Evolutionary conservation across 2,113 vertebrate species (phyloP), one percentile per base, ranked within the genome.

Genomic region (Reinhardtius hippoglossoides): DNA sequence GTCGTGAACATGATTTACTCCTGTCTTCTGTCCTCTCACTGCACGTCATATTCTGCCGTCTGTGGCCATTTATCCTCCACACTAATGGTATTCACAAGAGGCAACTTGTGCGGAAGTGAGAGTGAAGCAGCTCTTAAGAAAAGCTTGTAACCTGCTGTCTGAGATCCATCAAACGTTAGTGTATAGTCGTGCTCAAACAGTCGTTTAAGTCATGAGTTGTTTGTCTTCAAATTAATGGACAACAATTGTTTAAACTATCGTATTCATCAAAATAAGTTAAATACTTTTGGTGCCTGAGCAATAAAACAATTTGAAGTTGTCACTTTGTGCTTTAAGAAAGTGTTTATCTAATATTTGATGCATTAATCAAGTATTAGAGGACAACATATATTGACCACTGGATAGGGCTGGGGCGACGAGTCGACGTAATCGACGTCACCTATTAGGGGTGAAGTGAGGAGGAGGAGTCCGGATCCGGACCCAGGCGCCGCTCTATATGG

Each of bases 1-100:
- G 70, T 71, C 68, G n/a, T 50, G 60, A 73, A 56, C 44, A 35
- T 78, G 72, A 82, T 78, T 86, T 82, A 66, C 75, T 64, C 62
- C 27, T 12, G 23, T 79, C 60, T 57, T 85, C 82, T 78, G 62
- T 78, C 76, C 73, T 50, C 64, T 59, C 44, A 2, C 67, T 13
- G 24, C 63, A 73, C 67, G 15, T 76, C 82, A 59, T 24, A 59
- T 54, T 64, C 62, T 21, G n/a, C 70, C 1, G 35, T 61, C 76
- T 71, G 58, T 65, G 27, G 50, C 58, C 50, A 26, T 68, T 75
- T 71, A 61, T 71, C 76, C 72, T 55, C 72, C 76, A 23, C 27
- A 13, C n/a, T 57, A 61, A 63, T 57, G 23, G 21, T n/a, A 20
- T 52, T 63, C 48, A 59, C 21, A 5, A 21, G 31, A 65, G 67